These are phyloP conservation scores for Heliconius sara DNA, from an alignment of 2,888 invertebrate species.

Conservation along the genomic window DNA sequence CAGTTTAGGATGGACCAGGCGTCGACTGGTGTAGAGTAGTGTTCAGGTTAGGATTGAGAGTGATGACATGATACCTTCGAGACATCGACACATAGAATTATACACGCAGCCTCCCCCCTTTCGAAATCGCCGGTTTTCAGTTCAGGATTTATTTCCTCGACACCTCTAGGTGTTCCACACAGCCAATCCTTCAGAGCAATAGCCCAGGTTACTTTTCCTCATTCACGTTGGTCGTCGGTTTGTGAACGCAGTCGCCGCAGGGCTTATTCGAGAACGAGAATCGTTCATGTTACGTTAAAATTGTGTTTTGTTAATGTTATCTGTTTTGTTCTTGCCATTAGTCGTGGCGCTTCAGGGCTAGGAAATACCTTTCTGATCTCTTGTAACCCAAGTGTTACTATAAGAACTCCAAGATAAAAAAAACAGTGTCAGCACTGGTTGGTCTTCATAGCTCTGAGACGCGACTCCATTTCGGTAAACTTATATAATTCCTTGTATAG, in stretches of 20 bases:
- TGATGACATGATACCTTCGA: slow-evolving; percentile 70
- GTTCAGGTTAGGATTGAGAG: slow-evolving; percentile 72
- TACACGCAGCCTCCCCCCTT: slow-evolving; percentile 73
- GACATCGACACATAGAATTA: slow-evolving; percentile 76
- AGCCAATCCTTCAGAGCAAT: slow-evolving; percentile 70
- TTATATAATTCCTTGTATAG: slow-evolving; percentile 74
- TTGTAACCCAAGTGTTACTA: slow-evolving; percentile 48
- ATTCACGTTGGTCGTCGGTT: slow-evolving; percentile 65
- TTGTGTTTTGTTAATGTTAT: slow-evolving; percentile 79
- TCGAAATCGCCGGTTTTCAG: slow-evolving; percentile 52
- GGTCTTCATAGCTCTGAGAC: slow-evolving; percentile 63
- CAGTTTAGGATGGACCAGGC: slow-evolving; percentile 84
- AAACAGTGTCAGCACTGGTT: slow-evolving; percentile 18
- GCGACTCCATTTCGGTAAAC: slow-evolving; percentile 58
- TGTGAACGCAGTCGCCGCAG: slow-evolving; percentile 78
- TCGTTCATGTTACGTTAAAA: slow-evolving; percentile 78
- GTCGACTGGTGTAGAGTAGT: slow-evolving; percentile 80
- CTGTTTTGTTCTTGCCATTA: slow-evolving; percentile 72
- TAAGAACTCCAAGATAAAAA: slow-evolving; percentile 53
- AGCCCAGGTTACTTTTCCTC: slow-evolving; percentile 77
- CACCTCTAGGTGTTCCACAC: slow-evolving; percentile 51
- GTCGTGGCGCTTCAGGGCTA: slow-evolving; percentile 70
- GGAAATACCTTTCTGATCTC: slow-evolving; percentile 47
- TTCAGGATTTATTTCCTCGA: slow-evolving; percentile 51
- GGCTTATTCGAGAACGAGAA: slow-evolving; percentile 79